Base-by-base conservation (phyloP, 2,113 vertebrate genomes). In the human region DNA sequence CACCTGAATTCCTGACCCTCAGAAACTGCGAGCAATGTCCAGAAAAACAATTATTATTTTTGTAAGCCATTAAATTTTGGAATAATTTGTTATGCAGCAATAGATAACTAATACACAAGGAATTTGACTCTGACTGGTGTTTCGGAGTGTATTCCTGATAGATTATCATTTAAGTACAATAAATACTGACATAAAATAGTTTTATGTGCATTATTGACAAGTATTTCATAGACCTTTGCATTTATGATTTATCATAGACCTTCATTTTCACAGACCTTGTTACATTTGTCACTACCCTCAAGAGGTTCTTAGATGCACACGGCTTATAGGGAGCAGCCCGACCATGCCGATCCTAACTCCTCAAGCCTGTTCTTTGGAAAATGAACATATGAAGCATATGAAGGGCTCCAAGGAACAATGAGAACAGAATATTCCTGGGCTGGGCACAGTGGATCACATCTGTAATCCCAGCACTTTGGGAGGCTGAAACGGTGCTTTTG, bases 161-260 rank as follows among this genome's bases (percentile, higher is more conserved):
- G 27, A 52, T 79, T 61, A 70, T 84, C 35, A 64, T 0, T 64
- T 73, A 93, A 93, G 61, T 79, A 38, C 43, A 79, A 79, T 72
- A 61, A 79, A 79, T 4, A 5, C 8, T 72, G 52, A 79, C 52
- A 85, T 93, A 79, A 90, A 93, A 80, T 45, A 79, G 40, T 78
- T 96, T 85, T 72, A 89, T 90, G 22, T 90, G 3, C 8, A 7
- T 84, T 85, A 85, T 79, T 93, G 92, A 55, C 73, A 64, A 73
- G 23, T 79, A n/a, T 79, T 85, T 79, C 91, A 79, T 72, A 89
- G n/a, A n/a, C 61, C 27, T 32, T 64, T 32, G 61, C 27, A 32
- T 64, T 64, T 64, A 64, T 32, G 27, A 64, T 32, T 64, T 32
- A 30, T 30, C 27, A 64, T 32, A 64, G 27, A 64, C 61, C 27